phyloP scores from a whole-genome alignment of 2,888 invertebrate genomes.

The Ophion costatus region DNA sequence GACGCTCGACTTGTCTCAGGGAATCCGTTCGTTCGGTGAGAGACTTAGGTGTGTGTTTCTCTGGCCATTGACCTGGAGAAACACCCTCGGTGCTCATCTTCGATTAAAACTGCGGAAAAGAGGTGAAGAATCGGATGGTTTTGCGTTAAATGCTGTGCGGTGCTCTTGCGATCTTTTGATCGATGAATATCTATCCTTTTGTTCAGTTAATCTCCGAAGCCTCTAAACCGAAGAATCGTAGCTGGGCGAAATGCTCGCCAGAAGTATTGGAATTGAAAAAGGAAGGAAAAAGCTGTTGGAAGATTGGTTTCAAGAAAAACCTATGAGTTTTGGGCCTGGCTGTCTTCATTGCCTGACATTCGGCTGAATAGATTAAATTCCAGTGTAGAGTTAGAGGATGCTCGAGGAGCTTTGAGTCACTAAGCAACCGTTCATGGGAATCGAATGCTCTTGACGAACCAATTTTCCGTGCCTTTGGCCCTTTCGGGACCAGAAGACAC shows the following conservation, averaged over 20 bases:
- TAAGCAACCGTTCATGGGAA: neutral
- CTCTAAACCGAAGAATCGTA: conserved; percentile 13
- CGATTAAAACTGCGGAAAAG: conserved; percentile 39
- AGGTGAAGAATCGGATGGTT: conserved; percentile 31
- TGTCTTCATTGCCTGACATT: conserved; percentile 5
- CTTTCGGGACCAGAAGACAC: conserved; percentile 7
- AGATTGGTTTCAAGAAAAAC: conserved; percentile 10
- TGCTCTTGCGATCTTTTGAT: conserved; percentile 31
- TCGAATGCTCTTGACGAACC: neutral
- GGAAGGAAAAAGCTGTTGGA: neutral
- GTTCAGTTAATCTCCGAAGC: conserved; percentile 26
- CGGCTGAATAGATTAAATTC: neutral
- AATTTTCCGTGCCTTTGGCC: conserved; percentile 4
- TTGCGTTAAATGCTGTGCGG: conserved; percentile 31
- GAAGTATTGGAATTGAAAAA: neutral
- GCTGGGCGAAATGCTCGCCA: neutral
- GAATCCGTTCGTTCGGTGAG: conserved; percentile 62
- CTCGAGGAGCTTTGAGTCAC: neutral
- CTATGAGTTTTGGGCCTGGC: neutral
- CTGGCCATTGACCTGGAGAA: conserved; percentile 60
- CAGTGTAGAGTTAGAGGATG: neutral
- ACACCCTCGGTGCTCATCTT: conserved; percentile 38
- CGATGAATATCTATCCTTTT: conserved; percentile 1
- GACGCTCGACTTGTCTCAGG: conserved; percentile 51
- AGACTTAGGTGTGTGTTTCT: conserved; percentile 56